Evolutionary conservation across 2,888 invertebrate genomes (phyloP).

Genomic region (Gerris lacustris): DNA sequence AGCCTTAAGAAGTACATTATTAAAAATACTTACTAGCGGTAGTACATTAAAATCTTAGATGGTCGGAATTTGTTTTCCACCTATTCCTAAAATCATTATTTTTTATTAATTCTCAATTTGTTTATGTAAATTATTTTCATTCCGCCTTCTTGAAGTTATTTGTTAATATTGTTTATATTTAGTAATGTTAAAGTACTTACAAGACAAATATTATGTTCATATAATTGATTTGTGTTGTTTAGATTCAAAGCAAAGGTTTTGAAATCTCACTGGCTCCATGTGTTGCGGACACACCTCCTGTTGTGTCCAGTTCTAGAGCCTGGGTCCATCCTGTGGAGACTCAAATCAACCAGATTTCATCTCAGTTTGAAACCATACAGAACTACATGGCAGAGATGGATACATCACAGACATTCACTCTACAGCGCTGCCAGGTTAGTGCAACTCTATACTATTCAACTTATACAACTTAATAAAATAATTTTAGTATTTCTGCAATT

Average conservation of each 20-base stretch:
- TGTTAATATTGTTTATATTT: not conserved
- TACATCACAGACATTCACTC: not conserved
- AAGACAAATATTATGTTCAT: not conserved
- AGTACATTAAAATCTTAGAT: no score
- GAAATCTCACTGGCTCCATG: conserved; percentile 37
- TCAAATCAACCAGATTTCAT: not conserved
- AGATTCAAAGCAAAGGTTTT: conserved; percentile 52
- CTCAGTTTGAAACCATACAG: conserved; percentile 1
- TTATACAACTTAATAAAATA: no score
- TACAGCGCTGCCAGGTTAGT: conserved; percentile 14
- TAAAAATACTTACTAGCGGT: no score
- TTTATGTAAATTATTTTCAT: no score
- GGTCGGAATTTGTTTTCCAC: no score
- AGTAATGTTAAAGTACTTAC: not conserved
- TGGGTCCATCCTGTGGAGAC: conserved; percentile 18
- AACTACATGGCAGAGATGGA: not conserved
- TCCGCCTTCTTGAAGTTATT: not conserved
- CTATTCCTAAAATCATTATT: no score
- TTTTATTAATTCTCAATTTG: no score
- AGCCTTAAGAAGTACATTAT: no score
- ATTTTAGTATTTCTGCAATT: no score
- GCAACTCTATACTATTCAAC: not conserved
- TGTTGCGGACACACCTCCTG: conserved; percentile 27
- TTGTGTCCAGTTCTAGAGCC: conserved; percentile 27
- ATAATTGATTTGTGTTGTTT: conserved; percentile 14